These are phyloP conservation scores for Gadus chalcogrammus DNA, from an alignment of 2,113 vertebrate genomes.

Conservation along the genomic window DNA sequence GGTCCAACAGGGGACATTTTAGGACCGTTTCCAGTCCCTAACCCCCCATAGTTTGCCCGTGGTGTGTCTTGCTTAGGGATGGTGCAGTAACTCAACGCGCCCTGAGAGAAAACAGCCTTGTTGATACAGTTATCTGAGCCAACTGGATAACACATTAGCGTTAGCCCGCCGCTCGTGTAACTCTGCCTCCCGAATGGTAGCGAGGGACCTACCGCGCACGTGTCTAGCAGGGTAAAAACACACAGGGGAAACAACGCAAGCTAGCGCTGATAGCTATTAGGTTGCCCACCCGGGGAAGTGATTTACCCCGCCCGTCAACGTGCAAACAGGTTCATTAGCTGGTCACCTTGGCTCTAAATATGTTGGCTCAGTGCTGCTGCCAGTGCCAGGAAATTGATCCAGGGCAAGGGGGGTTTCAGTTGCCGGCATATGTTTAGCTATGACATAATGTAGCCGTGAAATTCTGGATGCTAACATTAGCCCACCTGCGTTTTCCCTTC, in stretches of 20 bases:
- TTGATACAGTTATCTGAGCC: constrained; percentile 63
- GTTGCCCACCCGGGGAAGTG: constrained; percentile 35
- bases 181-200: background rate
- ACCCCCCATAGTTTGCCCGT: constrained; percentile 20
- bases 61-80: constrained; percentile 18
- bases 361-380: constrained; percentile 5
- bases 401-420: constrained; percentile 17
- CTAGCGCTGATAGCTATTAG: constrained; percentile 52
- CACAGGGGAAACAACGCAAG: constrained; percentile 42
- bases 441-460: constrained; percentile 38
- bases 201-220: constrained; percentile 46
- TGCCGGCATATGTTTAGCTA: constrained; percentile 21
- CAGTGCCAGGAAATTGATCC: constrained; percentile 22
- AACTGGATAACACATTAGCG: constrained; percentile 64
- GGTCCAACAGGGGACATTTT: background rate
- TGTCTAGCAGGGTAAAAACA: constrained; percentile 31
- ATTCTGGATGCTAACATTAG: constrained; percentile 22
- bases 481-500: constrained; percentile 56
- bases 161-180: constrained; percentile 16
- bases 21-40: background rate
- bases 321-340: constrained; percentile 38
- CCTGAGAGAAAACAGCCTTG: constrained; percentile 47
- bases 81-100: constrained; percentile 32
- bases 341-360: constrained; percentile 21
- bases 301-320: constrained; percentile 32